Base-by-base conservation (phyloP, 2,888 invertebrate species). In the Cosmorhoe ocellata region DNA sequence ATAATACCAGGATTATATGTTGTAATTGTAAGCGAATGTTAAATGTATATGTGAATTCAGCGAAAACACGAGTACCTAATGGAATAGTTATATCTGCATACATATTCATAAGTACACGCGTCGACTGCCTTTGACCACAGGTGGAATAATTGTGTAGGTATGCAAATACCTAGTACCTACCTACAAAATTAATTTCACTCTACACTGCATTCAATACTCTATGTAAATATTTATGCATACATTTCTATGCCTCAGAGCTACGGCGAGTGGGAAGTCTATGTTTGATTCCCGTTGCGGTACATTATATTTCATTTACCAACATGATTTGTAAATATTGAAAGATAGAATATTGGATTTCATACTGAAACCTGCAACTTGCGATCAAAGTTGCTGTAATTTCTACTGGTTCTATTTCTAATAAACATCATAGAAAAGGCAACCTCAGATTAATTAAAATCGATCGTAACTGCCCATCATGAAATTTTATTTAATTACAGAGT, bases 151-250 rank as follows among this genome's bases (percentile, higher is more conserved):
- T n/a, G 13, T 14, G 7, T n/a, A 18, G 28, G 28, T 28, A 28
- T 28, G 28, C 28, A 28, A 28, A 28, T 28, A 28, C 1, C 2
- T 18, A 24, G 34, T 14, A 30, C 6, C n/a, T n/a, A n/a, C n/a
- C n/a, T n/a, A 11, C 31, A 31, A 31, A 40, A n/a, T n/a, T 40
- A 30, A 40, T 30, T 40, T 31, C n/a, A 30, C 30, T 18, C 11
- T 22, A 31, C 18, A 40, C 22, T 11, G 31, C 40, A 31, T 40
- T 40, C 40, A 40, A 40, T 31, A 31, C 10, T 11, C 40, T 40
- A 30, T 22, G 40, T 31, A 22, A 31, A 24, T 55, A 32, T 39
- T 31, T 34, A 36, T 37, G 37, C 37, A 37, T 26, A 24, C 6
- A 26, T 26, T 37, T 26, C 12, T 37, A 37, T 24, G 24, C 24